These are phyloP conservation scores for Bombus haemorrhoidalis DNA, from an alignment of 1,140 invertebrate species.

Conservation along the genomic window DNA sequence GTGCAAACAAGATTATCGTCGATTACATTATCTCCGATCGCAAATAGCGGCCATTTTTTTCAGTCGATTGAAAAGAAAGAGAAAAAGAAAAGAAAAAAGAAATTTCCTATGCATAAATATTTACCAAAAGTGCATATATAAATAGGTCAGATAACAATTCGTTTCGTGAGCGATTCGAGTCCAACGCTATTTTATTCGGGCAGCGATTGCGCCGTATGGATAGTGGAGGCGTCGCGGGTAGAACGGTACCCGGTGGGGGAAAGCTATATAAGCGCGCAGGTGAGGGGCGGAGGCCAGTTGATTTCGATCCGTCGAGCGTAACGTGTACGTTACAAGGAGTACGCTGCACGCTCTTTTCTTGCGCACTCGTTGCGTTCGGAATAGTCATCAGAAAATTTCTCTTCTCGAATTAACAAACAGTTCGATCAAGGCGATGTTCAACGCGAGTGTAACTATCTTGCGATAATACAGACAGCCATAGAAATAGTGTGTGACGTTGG, in stretches of 20 bases:
- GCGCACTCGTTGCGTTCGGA: conserved; percentile 3
- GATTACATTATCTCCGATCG: neutral
- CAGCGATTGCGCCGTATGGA: conserved; percentile 75
- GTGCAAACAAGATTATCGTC: neutral
- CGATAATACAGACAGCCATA: neutral
- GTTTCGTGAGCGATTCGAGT: conserved; percentile 50
- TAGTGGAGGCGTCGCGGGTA: conserved; percentile 61
- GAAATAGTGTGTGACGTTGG: conserved; percentile 38
- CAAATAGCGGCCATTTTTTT: neutral
- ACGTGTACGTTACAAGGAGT: neutral
- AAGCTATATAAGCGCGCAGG: conserved; percentile 75
- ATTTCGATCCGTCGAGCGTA: conserved; percentile 66
- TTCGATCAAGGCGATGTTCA: conserved; percentile 26
- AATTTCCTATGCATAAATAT: neutral
- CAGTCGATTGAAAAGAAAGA: too few species aligned
- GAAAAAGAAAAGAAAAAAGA: too few species aligned
- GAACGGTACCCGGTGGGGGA: conserved; percentile 56
- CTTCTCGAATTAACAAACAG: neutral
- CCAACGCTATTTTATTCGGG: conserved; percentile 61
- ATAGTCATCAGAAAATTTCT: neutral
- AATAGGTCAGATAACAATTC: conserved; percentile 39
- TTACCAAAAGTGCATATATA: conserved; percentile 12
- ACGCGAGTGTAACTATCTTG: conserved; percentile 33
- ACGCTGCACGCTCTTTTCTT: neutral
- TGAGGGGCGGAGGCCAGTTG: conserved; percentile 80